phyloP scores from a whole-genome alignment of 2,113 vertebrate species.

The Cyanoliseus patagonus region DNA sequence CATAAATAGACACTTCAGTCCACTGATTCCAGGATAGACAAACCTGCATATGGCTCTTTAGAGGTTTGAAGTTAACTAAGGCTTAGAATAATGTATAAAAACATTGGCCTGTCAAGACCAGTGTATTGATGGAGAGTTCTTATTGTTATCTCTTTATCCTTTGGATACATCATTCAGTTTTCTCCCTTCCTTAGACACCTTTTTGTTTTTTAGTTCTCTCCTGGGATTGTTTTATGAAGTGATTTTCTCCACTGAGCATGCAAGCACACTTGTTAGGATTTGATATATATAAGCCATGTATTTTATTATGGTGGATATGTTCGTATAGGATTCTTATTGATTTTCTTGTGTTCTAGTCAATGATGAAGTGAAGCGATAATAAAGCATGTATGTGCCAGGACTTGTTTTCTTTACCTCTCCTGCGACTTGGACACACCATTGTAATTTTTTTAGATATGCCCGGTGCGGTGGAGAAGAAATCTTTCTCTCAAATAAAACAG shows the following conservation, averaged over 20 bases:
- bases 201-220: conserved; percentile 15
- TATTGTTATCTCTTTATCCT: background rate
- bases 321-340: conserved; percentile 49
- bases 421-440: background rate
- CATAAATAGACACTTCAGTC: background rate
- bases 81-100: background rate
- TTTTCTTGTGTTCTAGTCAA: conserved; percentile 31
- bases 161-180: background rate
- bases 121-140: background rate
- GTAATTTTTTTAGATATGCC: conserved; percentile 24
- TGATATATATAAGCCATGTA: conserved; percentile 59
- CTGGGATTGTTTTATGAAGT: conserved; percentile 42
- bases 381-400: background rate
- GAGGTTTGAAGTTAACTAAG: background rate
- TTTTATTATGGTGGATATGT: conserved; percentile 58
- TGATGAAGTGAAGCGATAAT: conserved; percentile 53
- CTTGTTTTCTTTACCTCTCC: conserved; percentile 48
- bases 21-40: background rate
- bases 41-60: background rate
- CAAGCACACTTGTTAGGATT: conserved; percentile 50
- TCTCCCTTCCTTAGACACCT: background rate
- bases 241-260: conserved; percentile 42
- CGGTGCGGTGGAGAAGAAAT: background rate
- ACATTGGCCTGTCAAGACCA: background rate
- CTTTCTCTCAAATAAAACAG: background rate